Conservation (phyloP, 2,113 vertebrate species). For the Theristicus caerulescens region DNA sequence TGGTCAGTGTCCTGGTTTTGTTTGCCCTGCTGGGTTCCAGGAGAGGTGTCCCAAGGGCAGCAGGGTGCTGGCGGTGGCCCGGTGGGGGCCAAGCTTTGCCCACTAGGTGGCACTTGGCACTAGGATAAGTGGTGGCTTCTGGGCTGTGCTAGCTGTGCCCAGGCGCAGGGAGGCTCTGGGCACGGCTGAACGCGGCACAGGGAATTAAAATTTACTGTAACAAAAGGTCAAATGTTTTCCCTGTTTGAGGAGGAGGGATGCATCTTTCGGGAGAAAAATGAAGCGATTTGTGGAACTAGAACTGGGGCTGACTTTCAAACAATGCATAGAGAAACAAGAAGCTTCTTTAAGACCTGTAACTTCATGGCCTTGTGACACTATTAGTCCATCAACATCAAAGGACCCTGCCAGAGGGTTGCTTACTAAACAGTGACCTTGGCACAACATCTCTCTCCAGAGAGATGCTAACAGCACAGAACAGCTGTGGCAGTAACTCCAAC, state of each 20-base stretch:
- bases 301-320: not conserved
- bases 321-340: not conserved
- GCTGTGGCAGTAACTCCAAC: not conserved
- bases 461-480: not conserved
- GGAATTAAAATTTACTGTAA: not conserved
- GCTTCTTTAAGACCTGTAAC: not conserved
- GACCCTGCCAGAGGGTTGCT: not conserved
- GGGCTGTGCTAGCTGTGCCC: not conserved
- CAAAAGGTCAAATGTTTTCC: not conserved
- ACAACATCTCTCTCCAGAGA: not conserved
- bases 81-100: not conserved
- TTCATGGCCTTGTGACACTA: not conserved
- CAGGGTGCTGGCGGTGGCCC: not conserved
- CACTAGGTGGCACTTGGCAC: conserved; percentile 17
- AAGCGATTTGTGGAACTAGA: not conserved
- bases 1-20: not conserved
- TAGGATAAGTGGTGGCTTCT: not conserved
- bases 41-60: too few species aligned
- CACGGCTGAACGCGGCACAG: rapidly evolving
- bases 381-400: not conserved
- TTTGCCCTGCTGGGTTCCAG: not conserved
- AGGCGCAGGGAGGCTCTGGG: not conserved
- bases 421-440: not conserved
- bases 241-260: not conserved
- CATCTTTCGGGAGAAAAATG: rapidly evolving